phyloP scores from a whole-genome alignment of 2,113 vertebrate genomes.

The Calypte anna region DNA sequence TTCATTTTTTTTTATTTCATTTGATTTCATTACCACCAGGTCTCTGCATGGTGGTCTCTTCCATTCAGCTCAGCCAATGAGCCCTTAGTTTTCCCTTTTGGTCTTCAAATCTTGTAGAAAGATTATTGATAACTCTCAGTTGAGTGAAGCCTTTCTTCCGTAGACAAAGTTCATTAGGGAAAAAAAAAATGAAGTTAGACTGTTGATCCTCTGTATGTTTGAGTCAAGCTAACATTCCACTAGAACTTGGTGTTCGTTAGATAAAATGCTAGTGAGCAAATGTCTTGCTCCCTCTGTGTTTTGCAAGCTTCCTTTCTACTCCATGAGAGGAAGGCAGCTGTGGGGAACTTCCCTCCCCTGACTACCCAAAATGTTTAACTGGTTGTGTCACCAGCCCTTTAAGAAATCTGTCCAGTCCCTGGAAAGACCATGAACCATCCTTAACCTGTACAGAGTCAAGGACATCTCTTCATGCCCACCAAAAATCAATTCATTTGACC shows the following conservation, averaged over 20 bases:
- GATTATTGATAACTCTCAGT: background rate
- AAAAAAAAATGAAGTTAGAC: background rate
- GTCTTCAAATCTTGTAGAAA: background rate
- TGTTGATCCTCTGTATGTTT: background rate
- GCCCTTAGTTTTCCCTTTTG: background rate
- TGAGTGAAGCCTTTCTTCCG: background rate
- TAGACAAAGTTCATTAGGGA: background rate
- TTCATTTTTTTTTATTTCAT: background rate
- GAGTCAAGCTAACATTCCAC: background rate
- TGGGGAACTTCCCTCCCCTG: background rate
- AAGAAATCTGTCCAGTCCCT: background rate
- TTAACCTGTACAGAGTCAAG: background rate
- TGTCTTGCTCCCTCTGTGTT: background rate
- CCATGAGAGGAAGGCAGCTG: background rate
- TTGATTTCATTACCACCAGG: background rate
- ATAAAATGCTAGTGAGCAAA: background rate
- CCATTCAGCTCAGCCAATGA: background rate
- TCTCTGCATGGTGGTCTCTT: rapidly evolving
- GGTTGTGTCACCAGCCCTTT: background rate
- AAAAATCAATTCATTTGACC: background rate
- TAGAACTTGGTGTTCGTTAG: background rate
- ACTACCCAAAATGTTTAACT: background rate
- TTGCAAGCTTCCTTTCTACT: background rate
- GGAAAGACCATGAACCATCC: background rate
- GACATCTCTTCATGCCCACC: background rate